Percentiles rank a stretch among this genome's conserved stretches.
Evolutionary conservation across 1,140 invertebrate species (phyloP).

Genomic region (Nebria ingens): DNA sequence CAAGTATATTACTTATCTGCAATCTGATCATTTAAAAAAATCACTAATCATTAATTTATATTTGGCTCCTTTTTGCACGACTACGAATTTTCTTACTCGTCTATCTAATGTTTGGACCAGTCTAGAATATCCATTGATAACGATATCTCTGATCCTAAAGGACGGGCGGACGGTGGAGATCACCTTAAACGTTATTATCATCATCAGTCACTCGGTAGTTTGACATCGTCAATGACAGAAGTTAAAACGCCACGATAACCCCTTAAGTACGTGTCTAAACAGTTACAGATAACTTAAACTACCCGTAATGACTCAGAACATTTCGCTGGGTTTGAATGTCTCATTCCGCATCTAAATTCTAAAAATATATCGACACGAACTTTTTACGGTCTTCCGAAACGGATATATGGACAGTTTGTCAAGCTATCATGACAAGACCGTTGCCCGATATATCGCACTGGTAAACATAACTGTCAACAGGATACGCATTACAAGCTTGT

Average conservation of each 20-base stretch:
- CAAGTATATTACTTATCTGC: too few species aligned
- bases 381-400: constrained; percentile 3
- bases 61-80: too few species aligned
- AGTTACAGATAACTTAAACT: constrained; percentile 5
- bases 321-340: background rate
- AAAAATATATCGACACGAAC: background rate
- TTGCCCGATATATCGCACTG: background rate
- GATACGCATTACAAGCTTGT: background rate
- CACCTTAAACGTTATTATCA: constrained; percentile 5
- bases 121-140: too few species aligned
- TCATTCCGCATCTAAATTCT: background rate
- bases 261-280: constrained; percentile 8
- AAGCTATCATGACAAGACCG: background rate
- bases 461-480: constrained; percentile 5
- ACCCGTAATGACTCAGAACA: background rate
- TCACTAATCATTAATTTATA: too few species aligned
- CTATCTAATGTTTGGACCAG: too few species aligned
- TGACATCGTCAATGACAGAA: background rate
- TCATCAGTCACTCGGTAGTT: constrained; percentile 2
- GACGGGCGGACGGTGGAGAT: too few species aligned
- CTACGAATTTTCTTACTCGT: too few species aligned
- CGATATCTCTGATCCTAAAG: background rate
- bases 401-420: constrained; percentile 5
- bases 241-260: background rate
- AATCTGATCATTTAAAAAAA: too few species aligned